These are phyloP conservation scores for Lutjanus erythropterus DNA, from an alignment of 2,113 vertebrate species.

Conservation along the genomic window DNA sequence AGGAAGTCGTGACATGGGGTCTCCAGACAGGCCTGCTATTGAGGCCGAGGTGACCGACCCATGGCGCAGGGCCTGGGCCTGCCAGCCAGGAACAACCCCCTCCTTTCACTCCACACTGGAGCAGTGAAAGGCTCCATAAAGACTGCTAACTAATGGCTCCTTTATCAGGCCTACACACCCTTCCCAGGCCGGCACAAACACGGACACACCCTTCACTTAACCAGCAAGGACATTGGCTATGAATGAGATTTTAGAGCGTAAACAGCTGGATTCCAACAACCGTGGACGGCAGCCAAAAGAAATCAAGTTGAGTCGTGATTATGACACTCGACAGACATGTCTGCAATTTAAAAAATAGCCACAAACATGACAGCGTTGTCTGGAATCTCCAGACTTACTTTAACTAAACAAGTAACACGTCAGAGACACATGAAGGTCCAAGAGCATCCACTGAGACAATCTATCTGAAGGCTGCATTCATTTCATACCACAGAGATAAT, in stretches of 20 bases:
- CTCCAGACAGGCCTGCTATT: slow-evolving; percentile 68
- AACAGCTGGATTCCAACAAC: slow-evolving; percentile 9
- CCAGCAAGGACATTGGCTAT: slow-evolving; percentile 23
- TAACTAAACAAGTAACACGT: neutral
- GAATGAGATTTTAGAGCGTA: slow-evolving; percentile 39
- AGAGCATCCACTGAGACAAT: neutral
- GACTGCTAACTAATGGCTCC: slow-evolving; percentile 55
- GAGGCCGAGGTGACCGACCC: slow-evolving; percentile 47
- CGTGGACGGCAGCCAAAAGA: neutral
- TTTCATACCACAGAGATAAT: neutral
- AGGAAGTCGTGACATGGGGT: slow-evolving; percentile 71
- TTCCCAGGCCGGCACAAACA: slow-evolving; percentile 54
- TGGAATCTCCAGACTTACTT: slow-evolving; percentile 8
- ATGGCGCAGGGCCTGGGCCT: slow-evolving; percentile 3
- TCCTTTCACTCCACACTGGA: slow-evolving; percentile 57
- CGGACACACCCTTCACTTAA: slow-evolving; percentile 67
- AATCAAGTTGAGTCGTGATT: neutral
- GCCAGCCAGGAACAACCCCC: slow-evolving; percentile 63
- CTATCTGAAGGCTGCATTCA: neutral
- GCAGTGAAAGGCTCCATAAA: slow-evolving; percentile 76
- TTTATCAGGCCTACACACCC: slow-evolving; percentile 70
- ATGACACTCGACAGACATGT: neutral
- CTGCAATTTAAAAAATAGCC: neutral
- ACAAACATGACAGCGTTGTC: slow-evolving; percentile 22
- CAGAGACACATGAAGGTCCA: neutral